phyloP scores from a whole-genome alignment of 2,113 vertebrate genomes.

The Oriolus oriolus region DNA sequence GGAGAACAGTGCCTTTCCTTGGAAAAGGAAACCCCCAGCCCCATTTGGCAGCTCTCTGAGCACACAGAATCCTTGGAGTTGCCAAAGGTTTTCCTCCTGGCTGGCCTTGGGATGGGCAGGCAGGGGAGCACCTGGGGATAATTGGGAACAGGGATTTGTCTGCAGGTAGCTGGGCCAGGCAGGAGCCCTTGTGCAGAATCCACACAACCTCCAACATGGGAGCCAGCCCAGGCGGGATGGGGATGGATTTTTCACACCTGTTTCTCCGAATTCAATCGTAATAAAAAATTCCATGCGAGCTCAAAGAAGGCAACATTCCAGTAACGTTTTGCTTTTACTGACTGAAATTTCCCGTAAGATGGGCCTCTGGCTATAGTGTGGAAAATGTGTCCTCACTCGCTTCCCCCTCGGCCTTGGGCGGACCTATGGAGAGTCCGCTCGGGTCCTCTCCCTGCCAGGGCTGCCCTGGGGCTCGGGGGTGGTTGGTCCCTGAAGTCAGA shows the following conservation, averaged over 20 bases:
- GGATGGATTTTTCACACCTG: constrained; percentile 61
- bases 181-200: not conserved
- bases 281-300: constrained; percentile 14
- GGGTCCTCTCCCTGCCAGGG: not conserved
- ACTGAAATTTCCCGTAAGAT: constrained; percentile 34
- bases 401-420: not conserved
- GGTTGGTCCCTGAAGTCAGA: not conserved
- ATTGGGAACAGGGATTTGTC: not conserved
- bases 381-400: constrained; percentile 57
- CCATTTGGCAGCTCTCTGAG: not conserved
- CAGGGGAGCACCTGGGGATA: not conserved
- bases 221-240: not conserved
- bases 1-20: not conserved
- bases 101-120: not conserved
- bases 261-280: constrained; percentile 30
- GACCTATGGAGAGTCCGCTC: not conserved
- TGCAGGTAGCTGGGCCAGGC: constrained; percentile 8
- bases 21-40: not conserved
- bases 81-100: not conserved
- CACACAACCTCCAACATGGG: not conserved
- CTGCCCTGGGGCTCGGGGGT: not conserved
- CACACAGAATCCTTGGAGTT: not conserved
- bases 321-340: constrained; percentile 10
- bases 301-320: constrained; percentile 30
- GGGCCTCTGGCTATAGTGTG: constrained; percentile 10